Percentiles rank a stretch among this genome's conserved stretches.
These are phyloP conservation scores for Eptesicus fuscus DNA, from an alignment of 2,113 vertebrate genomes.

Conservation along the genomic window DNA sequence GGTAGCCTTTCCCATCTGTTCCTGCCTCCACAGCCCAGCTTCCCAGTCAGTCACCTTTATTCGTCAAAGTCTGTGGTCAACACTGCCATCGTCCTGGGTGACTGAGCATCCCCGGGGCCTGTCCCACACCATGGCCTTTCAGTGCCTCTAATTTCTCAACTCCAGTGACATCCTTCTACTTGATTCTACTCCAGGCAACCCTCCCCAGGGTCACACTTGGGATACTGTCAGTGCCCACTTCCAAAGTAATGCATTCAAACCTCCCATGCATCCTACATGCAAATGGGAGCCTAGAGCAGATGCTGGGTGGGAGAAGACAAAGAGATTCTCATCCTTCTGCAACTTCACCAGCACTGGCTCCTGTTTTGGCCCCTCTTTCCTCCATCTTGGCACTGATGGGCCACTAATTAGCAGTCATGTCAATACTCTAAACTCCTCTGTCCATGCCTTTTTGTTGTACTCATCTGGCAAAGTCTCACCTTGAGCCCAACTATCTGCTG, in stretches of 20 bases:
- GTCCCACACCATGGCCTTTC: not conserved
- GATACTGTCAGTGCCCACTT: not conserved
- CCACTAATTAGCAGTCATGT: not conserved
- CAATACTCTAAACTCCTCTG: not conserved
- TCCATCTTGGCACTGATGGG: not conserved
- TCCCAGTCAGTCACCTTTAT: not conserved
- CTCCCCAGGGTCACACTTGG: not conserved
- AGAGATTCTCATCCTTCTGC: not conserved
- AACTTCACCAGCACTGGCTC: not conserved
- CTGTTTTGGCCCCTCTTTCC: not conserved
- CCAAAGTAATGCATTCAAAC: not conserved
- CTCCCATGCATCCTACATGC: rapidly evolving
- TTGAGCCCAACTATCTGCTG: too few relatives aligned
- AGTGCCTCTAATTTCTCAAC: not conserved
- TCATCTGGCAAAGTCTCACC: not conserved
- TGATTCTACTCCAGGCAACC: not conserved
- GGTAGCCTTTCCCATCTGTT: not conserved
- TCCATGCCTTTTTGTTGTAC: not conserved
- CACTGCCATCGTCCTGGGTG: too few relatives aligned
- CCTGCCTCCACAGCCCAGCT: not conserved
- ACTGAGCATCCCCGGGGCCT: too few relatives aligned
- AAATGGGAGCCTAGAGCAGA: not conserved
- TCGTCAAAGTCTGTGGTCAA: not conserved
- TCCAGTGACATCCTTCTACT: not conserved
- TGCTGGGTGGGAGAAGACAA: not conserved